Base-by-base conservation (phyloP, 2,888 invertebrate genomes). In the Agelastica alni region DNA sequence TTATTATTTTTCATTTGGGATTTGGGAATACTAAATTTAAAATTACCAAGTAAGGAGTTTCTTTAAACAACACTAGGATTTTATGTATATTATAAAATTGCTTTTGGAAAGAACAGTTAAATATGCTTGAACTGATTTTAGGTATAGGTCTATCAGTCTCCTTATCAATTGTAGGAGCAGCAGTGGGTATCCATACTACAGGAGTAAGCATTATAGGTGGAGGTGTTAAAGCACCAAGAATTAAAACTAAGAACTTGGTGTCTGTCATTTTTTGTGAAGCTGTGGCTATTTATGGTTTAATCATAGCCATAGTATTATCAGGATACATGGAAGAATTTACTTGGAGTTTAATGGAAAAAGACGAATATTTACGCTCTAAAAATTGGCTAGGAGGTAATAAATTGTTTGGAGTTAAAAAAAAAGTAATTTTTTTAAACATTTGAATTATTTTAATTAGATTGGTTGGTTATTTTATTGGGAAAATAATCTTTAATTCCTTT, bases 231-330 rank as follows among this genome's bases (percentile, higher is more conserved):
- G 95, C 97, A 26, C 99, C 99, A 6, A 83, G 98, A 71, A 99
- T 99, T 78, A 95, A 97, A 79, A 99, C 99, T 52, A 99, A 99
- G 80, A 99, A 99, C 79, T 85, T 99, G 74, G 96, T 99, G 75
- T 98, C 97, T 45, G 96, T 99, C 68, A 99, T 99, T 78, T 99
- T 99, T 83, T 99, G 99, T 76, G 99, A 99, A 80, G 99, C 99
- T 63, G 99, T 99, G 2, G 99, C 99, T 62, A 99, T 99, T 79
- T 99, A 99, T 78, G 99, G 99, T 18, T 84, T 99, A 61, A 99
- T 99, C 72, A 96, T 97, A 70, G 97, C 99, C 39, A 98, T 99
- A 74, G 96, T 99, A 30, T 83, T 99, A 56, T 92, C 93, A 32
- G 94, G 94, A 63, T 85, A 88, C 75, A 79, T 74, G 49, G 66